Evolutionary conservation across 2,797 vertebrate species (phyloP).

Genomic region (Pogoniulus pusillus): DNA sequence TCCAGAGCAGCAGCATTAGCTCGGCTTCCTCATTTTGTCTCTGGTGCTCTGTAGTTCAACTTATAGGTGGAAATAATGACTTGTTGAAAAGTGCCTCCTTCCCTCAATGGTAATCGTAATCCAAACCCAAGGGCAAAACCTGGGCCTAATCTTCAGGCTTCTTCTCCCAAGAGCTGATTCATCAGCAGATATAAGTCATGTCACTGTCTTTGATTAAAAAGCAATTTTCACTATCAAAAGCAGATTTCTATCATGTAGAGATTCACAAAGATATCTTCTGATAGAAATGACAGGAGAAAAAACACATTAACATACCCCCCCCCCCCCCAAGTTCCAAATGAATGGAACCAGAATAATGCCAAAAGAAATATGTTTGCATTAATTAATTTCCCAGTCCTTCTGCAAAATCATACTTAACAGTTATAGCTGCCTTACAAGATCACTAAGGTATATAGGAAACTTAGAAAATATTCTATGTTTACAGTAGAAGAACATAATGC

Average conservation of each 20-base stretch:
- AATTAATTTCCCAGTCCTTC: not conserved
- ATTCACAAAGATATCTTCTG: not conserved
- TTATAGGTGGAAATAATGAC: constrained; percentile 52
- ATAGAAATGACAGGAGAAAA: not conserved
- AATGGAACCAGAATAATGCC: not conserved
- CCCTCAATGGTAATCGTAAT: constrained; percentile 13
- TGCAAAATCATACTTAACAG: not conserved
- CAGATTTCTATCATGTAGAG: not conserved
- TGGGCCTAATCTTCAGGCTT: not conserved
- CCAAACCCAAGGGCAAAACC: constrained; percentile 36
- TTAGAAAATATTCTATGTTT: not conserved
- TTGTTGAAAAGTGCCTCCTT: constrained; percentile 39
- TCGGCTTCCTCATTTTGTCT: constrained; percentile 53
- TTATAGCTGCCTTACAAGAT: not conserved
- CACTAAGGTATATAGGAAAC: not conserved
- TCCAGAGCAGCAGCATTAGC: constrained; percentile 53
- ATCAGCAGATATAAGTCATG: not conserved
- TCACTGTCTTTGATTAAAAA: not conserved
- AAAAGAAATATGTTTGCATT: not conserved
- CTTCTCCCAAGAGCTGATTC: not conserved
- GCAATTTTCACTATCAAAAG: constrained; percentile 14
- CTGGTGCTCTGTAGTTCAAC: constrained; percentile 46
- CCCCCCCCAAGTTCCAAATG: not conserved
- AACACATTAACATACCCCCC: not conserved
- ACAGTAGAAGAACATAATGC: not conserved